Percentiles rank a stretch among this genome's conserved stretches.
Conservation (phyloP, 2,113 vertebrate genomes). For the Saguinus midas region DNA sequence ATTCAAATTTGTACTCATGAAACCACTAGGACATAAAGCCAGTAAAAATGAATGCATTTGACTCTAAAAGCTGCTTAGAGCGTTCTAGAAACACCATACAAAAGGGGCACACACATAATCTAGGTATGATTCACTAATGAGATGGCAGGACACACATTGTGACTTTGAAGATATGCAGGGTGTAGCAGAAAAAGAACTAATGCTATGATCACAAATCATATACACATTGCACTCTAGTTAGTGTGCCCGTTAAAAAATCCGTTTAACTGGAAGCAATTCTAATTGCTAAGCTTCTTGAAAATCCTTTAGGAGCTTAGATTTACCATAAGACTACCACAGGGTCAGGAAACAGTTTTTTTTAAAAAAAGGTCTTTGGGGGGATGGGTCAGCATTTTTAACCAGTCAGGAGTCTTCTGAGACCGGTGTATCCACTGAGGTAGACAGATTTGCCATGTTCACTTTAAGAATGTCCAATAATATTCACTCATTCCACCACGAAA, state of each 20-base stretch:
- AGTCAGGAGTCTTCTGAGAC: constrained; percentile 2
- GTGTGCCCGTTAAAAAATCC: constrained; percentile 66
- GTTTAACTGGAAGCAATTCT: constrained; percentile 60
- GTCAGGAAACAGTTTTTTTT: not conserved
- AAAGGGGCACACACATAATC: constrained; percentile 38
- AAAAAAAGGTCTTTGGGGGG: not conserved
- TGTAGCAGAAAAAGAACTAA: constrained; percentile 55
- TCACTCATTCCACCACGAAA: constrained; percentile 38
- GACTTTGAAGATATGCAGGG: constrained; percentile 11
- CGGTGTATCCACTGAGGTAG: not conserved
- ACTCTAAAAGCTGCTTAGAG: constrained; percentile 36
- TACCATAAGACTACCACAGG: constrained; percentile 18
- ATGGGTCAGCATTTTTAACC: not conserved
- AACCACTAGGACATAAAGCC: constrained; percentile 59
- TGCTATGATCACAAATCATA: not conserved
- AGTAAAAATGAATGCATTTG: not conserved
- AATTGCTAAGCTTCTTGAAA: constrained; percentile 59
- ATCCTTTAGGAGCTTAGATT: constrained; percentile 45
- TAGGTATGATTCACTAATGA: constrained; percentile 48
- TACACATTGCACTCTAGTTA: constrained; percentile 42
- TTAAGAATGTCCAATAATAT: constrained; percentile 48
- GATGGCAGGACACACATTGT: constrained; percentile 60
- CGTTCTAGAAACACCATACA: constrained; percentile 24
- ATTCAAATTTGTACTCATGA: constrained; percentile 72
- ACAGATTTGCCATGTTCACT: not conserved